Evolutionary conservation across 2,888 invertebrate species (phyloP), one percentile per base, ranked within the genome.

Genomic region (Phragmatobia fuliginosa): DNA sequence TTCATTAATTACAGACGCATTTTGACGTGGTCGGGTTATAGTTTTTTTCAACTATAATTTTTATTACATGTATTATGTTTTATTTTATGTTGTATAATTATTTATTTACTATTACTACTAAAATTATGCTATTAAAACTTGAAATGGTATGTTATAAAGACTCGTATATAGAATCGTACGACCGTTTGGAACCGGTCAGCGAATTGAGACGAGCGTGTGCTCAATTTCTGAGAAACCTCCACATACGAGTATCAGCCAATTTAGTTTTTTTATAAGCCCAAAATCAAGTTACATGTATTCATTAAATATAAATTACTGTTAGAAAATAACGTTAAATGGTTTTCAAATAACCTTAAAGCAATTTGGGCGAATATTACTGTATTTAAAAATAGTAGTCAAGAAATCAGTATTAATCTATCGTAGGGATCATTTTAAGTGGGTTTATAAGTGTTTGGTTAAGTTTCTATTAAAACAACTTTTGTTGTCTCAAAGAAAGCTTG

Each of bases 241-340:
- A 75, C 78, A 83, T 76, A n/a, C n/a, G n/a, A n/a, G n/a, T n/a
- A 74, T 74, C 77, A 73, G 82, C 77, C 85, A 89, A 90, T 91
- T 91, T 85, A 79, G 75, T 72, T 91, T 90, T n/a, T 91, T 90
- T 88, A 83, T 81, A 70, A 69, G 64, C 69, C 75, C 83, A 75
- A 83, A 85, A 85, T 83, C 73, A 80, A 76, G 74, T 66, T 65
- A 76, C 81, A 84, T 81, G 78, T 83, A 78, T 75, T 83, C 82
- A 89, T 90, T 88, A 79, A 73, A 75, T 71, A 58, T 58, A 65
- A 77, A 80, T 75, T 45, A 67, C 36, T 56, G 58, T 66, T 32
- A 32, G 25, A 33, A 58, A 74, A 52, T 52, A 25, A 33, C 25
- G 52, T 52, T 18, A 52, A 25, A 49, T 49, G 25, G 49, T 14